phyloP scores from a whole-genome alignment of 2,797 vertebrate genomes.

The Protosalanx chinensis region DNA sequence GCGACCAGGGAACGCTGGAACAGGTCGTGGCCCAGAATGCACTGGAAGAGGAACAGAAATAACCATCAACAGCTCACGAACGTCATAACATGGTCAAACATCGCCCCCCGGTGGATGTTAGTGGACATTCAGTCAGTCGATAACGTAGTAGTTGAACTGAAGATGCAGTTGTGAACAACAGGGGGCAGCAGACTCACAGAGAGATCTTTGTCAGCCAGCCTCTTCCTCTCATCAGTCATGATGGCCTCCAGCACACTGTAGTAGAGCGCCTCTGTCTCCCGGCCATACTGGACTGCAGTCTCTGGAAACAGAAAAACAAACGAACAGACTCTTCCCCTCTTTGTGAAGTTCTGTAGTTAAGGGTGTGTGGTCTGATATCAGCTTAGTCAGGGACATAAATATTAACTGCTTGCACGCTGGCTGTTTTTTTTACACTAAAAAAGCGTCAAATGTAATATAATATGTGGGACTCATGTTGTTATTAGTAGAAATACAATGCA shows the following conservation, averaged over 20 bases:
- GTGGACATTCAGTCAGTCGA: background rate
- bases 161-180: conserved; percentile 36
- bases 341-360: too few relatives aligned
- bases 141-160: background rate
- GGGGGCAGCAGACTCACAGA: conserved; percentile 75
- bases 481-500: too few relatives aligned
- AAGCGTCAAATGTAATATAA: too few relatives aligned
- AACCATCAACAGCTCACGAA: background rate
- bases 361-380: too few relatives aligned
- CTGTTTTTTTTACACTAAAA: too few relatives aligned
- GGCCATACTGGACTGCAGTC: conserved; percentile 75
- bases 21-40: conserved; percentile 77
- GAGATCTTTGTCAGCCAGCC: conserved; percentile 71
- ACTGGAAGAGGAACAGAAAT: conserved; percentile 58
- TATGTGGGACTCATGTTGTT: too few relatives aligned
- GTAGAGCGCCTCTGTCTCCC: conserved; percentile 77
- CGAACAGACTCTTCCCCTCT: too few relatives aligned
- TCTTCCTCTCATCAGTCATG: conserved; percentile 74
- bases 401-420: too few relatives aligned
- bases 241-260: conserved; percentile 83
- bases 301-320: conserved; percentile 64
- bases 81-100: background rate
- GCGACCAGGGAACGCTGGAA: conserved; percentile 82
- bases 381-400: too few relatives aligned
- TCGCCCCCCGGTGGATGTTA: background rate